Percentiles rank a stretch among this genome's conserved stretches.
phyloP scores from a whole-genome alignment of 1,140 invertebrate genomes.

The Neuroterus valhalla region DNA sequence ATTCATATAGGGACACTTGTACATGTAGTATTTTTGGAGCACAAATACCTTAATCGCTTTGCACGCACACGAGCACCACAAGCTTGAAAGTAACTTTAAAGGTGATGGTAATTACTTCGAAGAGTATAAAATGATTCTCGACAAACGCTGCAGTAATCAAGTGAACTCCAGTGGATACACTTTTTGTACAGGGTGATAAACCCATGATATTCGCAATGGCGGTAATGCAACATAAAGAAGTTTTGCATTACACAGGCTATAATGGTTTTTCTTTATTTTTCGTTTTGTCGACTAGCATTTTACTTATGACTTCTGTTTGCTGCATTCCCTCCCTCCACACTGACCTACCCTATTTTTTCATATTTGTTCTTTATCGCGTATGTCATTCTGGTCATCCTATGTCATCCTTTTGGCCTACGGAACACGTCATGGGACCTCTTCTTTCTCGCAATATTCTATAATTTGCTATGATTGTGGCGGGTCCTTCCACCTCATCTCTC shows the following conservation, averaged over 20 bases:
- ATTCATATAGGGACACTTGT: no score
- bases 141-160: constrained; percentile 57
- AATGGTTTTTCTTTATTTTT: constrained; percentile 61
- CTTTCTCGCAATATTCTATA: constrained; percentile 25
- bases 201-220: constrained; percentile 29
- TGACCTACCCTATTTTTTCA: constrained; percentile 37
- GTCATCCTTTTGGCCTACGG: constrained; percentile 35
- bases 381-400: constrained; percentile 22
- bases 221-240: constrained; percentile 43
- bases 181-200: background rate
- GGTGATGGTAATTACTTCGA: constrained; percentile 28
- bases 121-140: constrained; percentile 13
- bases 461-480: constrained; percentile 14
- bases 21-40: background rate
- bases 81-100: constrained; percentile 26
- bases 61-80: background rate
- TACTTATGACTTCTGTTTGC: constrained; percentile 80
- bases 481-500: constrained; percentile 31
- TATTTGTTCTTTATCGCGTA: constrained; percentile 43
- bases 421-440: constrained; percentile 44
- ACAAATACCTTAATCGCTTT: background rate
- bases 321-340: constrained; percentile 73
- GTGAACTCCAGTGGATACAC: constrained; percentile 49
- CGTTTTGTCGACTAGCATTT: constrained; percentile 74
- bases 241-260: constrained; percentile 40